These are phyloP conservation scores for Drosophila mojavensis DNA, from an alignment of 1,140 invertebrate genomes.

Conservation along the genomic window DNA sequence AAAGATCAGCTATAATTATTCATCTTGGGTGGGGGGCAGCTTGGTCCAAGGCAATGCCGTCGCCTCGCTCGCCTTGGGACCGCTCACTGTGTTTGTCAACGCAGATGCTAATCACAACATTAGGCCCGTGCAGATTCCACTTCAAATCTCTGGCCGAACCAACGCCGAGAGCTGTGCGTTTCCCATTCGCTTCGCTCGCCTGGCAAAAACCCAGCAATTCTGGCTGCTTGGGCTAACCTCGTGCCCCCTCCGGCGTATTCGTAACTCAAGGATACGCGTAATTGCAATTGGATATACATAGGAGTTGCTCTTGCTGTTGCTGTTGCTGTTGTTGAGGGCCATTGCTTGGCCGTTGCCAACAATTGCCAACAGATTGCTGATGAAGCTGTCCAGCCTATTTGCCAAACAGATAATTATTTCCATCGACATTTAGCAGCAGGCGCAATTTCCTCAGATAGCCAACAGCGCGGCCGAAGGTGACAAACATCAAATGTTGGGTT, in stretches of 20 bases:
- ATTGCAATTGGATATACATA: conserved; percentile 62
- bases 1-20: conserved; percentile 84
- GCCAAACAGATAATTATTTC: conserved; percentile 79
- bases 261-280: conserved; percentile 52
- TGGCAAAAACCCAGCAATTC: conserved; percentile 45
- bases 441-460: conserved; percentile 9
- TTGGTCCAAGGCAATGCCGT: conserved; percentile 14
- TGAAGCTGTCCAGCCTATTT: conserved; percentile 52
- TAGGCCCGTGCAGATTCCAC: conserved; percentile 72
- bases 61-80: conserved; percentile 60
- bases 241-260: conserved; percentile 40
- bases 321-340: not conserved
- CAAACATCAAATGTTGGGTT: conserved; percentile 67
- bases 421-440: conserved; percentile 69
- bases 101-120: conserved; percentile 84
- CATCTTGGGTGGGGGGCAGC: conserved; percentile 77
- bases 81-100: conserved; percentile 83
- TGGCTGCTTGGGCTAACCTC: conserved; percentile 70
- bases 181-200: conserved; percentile 49
- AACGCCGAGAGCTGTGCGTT: not conserved
- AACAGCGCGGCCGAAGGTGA: conserved; percentile 49
- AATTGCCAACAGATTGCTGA: not conserved
- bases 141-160: conserved; percentile 42
- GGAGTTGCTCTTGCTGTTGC: not conserved
- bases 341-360: too few relatives aligned